Base-by-base conservation (phyloP, 2,113 vertebrate species). In the Anser cygnoides region DNA sequence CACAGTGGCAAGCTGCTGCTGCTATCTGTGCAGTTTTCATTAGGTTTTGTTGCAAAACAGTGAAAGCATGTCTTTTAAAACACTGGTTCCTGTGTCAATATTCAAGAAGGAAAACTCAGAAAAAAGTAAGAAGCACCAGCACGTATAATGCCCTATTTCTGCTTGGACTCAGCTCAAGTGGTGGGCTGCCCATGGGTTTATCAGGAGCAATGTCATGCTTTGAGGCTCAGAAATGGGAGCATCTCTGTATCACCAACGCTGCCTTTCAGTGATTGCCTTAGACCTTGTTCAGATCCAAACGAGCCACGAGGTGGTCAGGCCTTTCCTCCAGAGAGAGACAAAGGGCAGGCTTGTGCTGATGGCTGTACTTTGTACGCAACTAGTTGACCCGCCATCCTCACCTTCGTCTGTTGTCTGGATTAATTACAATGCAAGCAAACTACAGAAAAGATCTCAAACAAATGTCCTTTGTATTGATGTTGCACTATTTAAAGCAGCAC, bases 141-240 rank as follows among this genome's bases (percentile, higher is more conserved):
- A 1, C 3, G 4, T 2, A 6, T 0, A 13, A 20, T 10, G n/a
- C 15, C 5, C 52, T 37, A 1, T 15, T 9, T 61, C 10, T 61
- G 54, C n/a, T 39, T 4, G 49, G 4, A 31, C 26, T 37, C 6
- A 14, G 68, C 57, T 11, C 2, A 3, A 58, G 33, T 15, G 26
- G 43, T 77, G n/a, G 5, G 44, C 11, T 55, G 9, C n/a, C 21
- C 18, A 3, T 0, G 39, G 17, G 11, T 28, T 41, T 28, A 41
- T 26, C 28, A 28, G 19, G 39, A 9, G 18, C 26, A 65, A 20
- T 20, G 62, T 28, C 3, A 10, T 1, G 6, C n/a, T 8, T 7
- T 33, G 33, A 55, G 44, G 13, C 41, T 84, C 63, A 29, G n/a
- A 33, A 54, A 37, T 44, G 18, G 44, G 37, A 84, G 16, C 68